Evolutionary conservation across 2,113 vertebrate genomes (phyloP).

Genomic region (Rutilus rutilus): DNA sequence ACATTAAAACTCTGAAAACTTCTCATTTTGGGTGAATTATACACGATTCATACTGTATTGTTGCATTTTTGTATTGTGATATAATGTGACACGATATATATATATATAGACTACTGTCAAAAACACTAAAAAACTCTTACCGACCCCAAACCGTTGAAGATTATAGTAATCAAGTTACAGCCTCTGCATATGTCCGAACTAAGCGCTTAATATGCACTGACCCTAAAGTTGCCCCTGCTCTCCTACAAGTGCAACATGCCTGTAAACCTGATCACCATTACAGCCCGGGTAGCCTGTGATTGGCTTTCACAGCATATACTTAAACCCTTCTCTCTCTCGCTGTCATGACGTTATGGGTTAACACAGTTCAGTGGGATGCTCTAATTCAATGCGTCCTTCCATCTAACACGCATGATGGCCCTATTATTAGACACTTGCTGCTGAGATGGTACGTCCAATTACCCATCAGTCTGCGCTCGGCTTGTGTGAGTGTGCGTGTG

Average conservation of each 20-base stretch:
- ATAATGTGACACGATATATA: too few relatives aligned
- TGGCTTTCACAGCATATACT: slow-evolving; percentile 7
- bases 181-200: background rate
- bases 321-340: slow-evolving; percentile 17
- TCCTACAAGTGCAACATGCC: background rate
- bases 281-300: background rate
- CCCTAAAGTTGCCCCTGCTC: slow-evolving; percentile 4
- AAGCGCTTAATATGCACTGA: background rate
- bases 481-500: slow-evolving; percentile 28
- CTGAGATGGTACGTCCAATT: slow-evolving; percentile 46
- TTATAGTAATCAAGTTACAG: background rate
- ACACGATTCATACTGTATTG: too few relatives aligned
- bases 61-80: too few relatives aligned
- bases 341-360: slow-evolving; percentile 28
- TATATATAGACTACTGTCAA: background rate
- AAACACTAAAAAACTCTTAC: background rate
- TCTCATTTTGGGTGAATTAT: too few relatives aligned
- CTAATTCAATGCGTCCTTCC: slow-evolving; percentile 25
- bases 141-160: background rate
- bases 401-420: slow-evolving; percentile 18
- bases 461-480: slow-evolving; percentile 31
- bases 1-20: too few relatives aligned
- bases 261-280: slow-evolving; percentile 24
- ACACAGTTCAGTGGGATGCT: slow-evolving; percentile 34
- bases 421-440: slow-evolving; percentile 42